A percentile compares a stretch with the other conserved stretches of the same genome.
Evolutionary conservation across 2,797 vertebrate genomes (phyloP).

Genomic region (Crenuchus spilurus): DNA sequence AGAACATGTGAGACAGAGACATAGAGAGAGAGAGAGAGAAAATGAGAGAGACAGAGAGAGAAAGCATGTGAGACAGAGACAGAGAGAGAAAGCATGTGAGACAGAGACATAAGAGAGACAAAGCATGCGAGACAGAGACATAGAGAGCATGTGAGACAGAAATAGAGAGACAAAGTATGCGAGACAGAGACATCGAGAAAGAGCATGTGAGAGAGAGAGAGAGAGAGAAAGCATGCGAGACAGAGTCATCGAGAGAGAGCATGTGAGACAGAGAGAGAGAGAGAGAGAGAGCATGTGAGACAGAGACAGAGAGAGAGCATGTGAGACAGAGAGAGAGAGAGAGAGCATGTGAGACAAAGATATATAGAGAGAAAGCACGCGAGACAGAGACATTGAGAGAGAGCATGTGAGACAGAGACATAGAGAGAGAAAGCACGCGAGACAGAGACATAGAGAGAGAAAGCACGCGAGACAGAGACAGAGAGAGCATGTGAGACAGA

Average conservation of each 20-base stretch:
- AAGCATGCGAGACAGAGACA: not conserved
- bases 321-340: constrained; percentile 1
- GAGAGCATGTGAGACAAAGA: not conserved
- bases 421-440: constrained; percentile 7
- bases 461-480: no score
- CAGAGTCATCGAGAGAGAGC: constrained; percentile 18
- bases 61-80: not conserved
- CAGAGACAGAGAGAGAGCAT: not conserved
- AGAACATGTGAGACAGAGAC: constrained; percentile 54
- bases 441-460: constrained; percentile 1
- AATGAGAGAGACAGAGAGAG: not conserved
- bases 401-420: not conserved
- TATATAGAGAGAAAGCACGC: not conserved
- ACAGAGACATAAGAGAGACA: constrained; percentile 20
- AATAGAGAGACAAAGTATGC: not conserved
- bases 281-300: not conserved
- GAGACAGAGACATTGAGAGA: constrained; percentile 13
- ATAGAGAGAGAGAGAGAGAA: constrained; percentile 14
- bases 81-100: constrained; percentile 14
- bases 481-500: no score
- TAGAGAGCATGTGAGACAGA: not conserved
- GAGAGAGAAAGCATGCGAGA: constrained; percentile 53
- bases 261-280: not conserved
- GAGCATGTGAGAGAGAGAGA: not conserved
- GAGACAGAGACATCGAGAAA: constrained; percentile 27